Base-by-base conservation (phyloP, 2,797 vertebrate species). In the Scolopax rusticola region DNA sequence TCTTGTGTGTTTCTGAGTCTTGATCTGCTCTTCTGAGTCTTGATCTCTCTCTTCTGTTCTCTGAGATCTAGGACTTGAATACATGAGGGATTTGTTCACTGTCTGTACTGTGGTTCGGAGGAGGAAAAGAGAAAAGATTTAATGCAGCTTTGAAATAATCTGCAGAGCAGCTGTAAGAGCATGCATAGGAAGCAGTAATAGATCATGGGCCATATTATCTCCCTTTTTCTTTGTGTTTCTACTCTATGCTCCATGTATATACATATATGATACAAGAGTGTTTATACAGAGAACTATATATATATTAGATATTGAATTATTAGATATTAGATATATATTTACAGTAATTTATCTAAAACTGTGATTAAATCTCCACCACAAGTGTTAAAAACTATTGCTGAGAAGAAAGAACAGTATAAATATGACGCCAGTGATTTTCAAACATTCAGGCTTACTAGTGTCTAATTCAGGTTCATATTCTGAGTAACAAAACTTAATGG, bases 341-440 rank as follows among this genome's bases (percentile, higher is more conserved):
- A 40, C 28, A 84, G 28, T 77, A 83, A 93, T 82, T 74, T 64
- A 77, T 89, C 38, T 71, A 83, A 95, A 95, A 43, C 41, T 68
- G 60, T 88, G 57, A 57, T 63, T 41, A 15, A 78, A 27, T 57
- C 38, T 84, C 11, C 21, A 88, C n/a, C 50, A 54, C 33, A 86
- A 86, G 11, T 48, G 21, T 65, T 89, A 65, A 88, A 90, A 73
- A 9, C 21, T 71, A 25, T 78, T 85, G 41, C 43, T 56, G 68
- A 89, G 53, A 85, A 71, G 24, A 75, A 33, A 85, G 19, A 12
- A 69, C 15, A 56, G 28, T 43, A 78, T 80, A 91, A 95, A 83
- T 77, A 87, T 25, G 40, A 71, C 10, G 47, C 32, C 17, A 77
- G 68, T 41, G 40, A 83, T 89, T 90, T 92, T 77, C 28, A 76